These are phyloP conservation scores for Barnardius zonarius DNA, from an alignment of 2,113 vertebrate species.

Conservation along the genomic window DNA sequence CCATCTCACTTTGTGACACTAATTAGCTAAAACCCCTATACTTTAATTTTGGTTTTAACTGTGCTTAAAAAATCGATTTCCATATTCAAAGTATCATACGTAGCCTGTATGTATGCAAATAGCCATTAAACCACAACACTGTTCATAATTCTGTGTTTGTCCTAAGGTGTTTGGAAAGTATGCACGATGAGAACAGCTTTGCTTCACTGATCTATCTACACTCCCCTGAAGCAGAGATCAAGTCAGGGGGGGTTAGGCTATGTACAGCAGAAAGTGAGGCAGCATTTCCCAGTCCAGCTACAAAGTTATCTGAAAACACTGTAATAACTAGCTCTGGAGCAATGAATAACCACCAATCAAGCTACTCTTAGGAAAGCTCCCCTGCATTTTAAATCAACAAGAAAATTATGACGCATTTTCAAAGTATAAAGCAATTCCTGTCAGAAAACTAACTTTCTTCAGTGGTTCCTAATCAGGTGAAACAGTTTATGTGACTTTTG, in stretches of 20 bases:
- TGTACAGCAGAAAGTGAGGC: neutral
- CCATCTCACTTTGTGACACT: neutral
- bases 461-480: neutral
- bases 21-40: neutral
- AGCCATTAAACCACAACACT: neutral
- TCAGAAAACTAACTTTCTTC: neutral
- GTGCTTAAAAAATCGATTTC: neutral
- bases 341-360: conserved; percentile 2
- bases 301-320: neutral
- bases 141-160: neutral
- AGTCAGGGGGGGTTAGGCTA: rapidly evolving
- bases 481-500: neutral
- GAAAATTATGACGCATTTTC: conserved; percentile 25
- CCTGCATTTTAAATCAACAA: conserved; percentile 14
- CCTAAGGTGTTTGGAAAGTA: neutral
- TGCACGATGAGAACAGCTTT: neutral
- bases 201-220: neutral
- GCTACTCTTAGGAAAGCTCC: neutral
- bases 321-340: neutral
- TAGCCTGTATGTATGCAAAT: neutral
- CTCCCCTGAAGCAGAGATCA: neutral
- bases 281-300: conserved; percentile 25
- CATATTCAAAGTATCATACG: neutral
- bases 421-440: neutral
- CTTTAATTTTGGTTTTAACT: neutral